phyloP scores from a whole-genome alignment of 2,797 vertebrate genomes.

The Discoglossus pictus region DNA sequence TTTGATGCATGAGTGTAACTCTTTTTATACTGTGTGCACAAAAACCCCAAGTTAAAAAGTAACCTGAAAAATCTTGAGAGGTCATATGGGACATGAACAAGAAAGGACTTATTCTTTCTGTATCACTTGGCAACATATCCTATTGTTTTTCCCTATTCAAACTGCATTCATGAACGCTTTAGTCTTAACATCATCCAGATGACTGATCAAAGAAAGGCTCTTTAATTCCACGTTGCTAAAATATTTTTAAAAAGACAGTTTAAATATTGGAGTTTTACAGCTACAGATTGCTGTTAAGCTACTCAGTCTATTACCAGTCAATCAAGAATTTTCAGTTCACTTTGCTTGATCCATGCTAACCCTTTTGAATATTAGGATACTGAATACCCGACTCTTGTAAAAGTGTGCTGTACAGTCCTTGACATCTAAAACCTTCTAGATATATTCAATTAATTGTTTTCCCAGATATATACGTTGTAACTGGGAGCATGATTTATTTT shows the following conservation, averaged over 20 bases:
- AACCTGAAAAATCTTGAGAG: slow-evolving; percentile 5
- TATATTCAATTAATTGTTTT: no score
- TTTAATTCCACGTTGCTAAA: slow-evolving; percentile 71
- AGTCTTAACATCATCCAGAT: slow-evolving; percentile 72
- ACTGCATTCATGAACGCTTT: slow-evolving; percentile 64
- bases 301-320: slow-evolving; percentile 68
- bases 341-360: slow-evolving; percentile 62
- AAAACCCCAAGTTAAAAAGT: background rate
- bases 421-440: background rate
- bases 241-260: slow-evolving; percentile 70
- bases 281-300: slow-evolving; percentile 70
- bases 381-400: slow-evolving; percentile 61
- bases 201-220: slow-evolving; percentile 70
- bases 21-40: no score
- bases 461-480: no score
- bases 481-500: no score
- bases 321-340: slow-evolving; percentile 67
- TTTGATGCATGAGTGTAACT: no score
- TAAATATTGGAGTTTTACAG: slow-evolving; percentile 71
- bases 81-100: slow-evolving; percentile 15
- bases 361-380: slow-evolving; percentile 59
- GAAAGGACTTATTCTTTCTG: slow-evolving; percentile 56
- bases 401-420: background rate
- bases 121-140: slow-evolving; percentile 64
- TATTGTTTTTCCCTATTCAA: slow-evolving; percentile 69